Evolutionary conservation across 1,140 invertebrate species (phyloP).

Genomic region (Eriosoma lanigerum): DNA sequence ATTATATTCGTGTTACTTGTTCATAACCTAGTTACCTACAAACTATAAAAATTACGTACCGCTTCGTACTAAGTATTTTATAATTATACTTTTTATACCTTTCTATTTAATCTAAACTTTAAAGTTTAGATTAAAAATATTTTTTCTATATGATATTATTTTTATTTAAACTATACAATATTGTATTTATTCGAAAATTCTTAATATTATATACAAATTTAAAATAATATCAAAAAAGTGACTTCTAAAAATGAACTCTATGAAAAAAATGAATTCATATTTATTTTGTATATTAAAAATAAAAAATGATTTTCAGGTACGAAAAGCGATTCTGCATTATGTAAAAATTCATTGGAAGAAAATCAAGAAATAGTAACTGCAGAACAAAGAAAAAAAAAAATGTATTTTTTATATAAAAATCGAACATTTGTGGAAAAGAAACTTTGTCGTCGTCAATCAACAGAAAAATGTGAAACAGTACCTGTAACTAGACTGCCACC

Average conservation of each 20-base stretch:
- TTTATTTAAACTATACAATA: too few relatives aligned
- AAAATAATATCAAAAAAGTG: too few relatives aligned
- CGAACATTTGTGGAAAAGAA: conserved; percentile 45
- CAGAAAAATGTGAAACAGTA: conserved; percentile 9
- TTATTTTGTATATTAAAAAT: too few relatives aligned
- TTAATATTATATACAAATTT: too few relatives aligned
- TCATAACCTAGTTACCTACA: neutral
- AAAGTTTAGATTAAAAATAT: too few relatives aligned
- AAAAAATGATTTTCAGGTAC: conserved; percentile 12
- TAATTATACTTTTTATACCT: too few relatives aligned
- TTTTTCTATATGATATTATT: too few relatives aligned
- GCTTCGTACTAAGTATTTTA: neutral
- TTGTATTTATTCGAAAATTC: too few relatives aligned
- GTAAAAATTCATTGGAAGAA: conserved; percentile 18
- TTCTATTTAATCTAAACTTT: too few relatives aligned
- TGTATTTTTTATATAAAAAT: conserved; percentile 47
- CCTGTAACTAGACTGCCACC: conserved; percentile 33
- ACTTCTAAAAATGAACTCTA: too few relatives aligned
- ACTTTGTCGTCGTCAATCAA: neutral
- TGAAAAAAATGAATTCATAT: too few relatives aligned
- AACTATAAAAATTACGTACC: conserved; percentile 9
- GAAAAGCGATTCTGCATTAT: conserved; percentile 40
- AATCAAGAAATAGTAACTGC: neutral
- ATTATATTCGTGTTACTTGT: neutral
- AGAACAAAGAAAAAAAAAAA: conserved; percentile 44